phyloP scores from a whole-genome alignment of 2,113 vertebrate genomes.

The Rhea americana region DNA sequence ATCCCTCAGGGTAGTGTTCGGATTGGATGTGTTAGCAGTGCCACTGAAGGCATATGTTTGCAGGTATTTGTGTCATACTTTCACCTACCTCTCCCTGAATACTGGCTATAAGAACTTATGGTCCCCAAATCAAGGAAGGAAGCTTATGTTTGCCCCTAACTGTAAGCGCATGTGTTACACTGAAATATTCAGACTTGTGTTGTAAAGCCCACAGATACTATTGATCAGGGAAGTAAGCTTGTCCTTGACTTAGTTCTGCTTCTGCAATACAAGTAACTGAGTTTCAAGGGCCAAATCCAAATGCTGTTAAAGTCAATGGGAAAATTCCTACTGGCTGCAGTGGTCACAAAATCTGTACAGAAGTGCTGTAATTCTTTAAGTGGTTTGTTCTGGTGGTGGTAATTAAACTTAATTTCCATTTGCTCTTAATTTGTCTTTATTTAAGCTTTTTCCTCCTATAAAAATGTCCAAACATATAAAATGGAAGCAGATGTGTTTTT shows the following conservation, averaged over 20 bases:
- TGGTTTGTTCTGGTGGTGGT: conserved; percentile 22
- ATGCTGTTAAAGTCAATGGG: background rate
- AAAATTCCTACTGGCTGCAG: conserved; percentile 1
- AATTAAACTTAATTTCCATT: conserved; percentile 50
- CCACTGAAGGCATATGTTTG: background rate
- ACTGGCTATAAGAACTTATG: background rate
- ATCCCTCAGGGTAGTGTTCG: background rate
- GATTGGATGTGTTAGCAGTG: background rate
- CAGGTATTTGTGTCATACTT: background rate
- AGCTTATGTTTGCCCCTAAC: background rate
- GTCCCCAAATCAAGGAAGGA: background rate
- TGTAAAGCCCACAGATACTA: background rate
- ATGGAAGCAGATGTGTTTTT: conserved; percentile 53
- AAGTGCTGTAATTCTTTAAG: conserved; percentile 36
- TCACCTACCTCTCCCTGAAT: background rate
- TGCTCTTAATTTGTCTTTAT: conserved; percentile 53
- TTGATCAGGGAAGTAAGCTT: background rate
- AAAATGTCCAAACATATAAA: conserved; percentile 25
- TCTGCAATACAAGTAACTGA: background rate
- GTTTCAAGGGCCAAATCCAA: conserved; percentile 27
- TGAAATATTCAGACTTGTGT: background rate
- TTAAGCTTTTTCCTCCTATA: conserved; percentile 35
- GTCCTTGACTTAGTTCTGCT: background rate
- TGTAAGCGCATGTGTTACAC: background rate
- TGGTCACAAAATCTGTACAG: conserved; percentile 19